Base-by-base conservation (phyloP, 2,888 invertebrate genomes). In the Pammene aurita region DNA sequence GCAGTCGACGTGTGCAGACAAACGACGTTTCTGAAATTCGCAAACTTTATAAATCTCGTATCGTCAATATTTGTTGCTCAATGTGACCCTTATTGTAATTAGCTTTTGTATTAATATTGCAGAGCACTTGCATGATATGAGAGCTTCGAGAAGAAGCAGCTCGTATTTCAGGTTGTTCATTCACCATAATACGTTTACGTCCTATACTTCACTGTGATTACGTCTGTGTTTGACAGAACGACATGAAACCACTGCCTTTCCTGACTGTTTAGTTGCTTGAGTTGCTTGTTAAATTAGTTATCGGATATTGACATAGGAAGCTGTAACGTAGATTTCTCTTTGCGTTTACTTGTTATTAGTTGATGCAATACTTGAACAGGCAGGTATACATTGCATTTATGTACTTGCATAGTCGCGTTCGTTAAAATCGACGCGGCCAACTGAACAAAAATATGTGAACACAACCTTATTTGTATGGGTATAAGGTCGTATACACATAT, bases 1-100 rank as follows among this genome's bases (percentile, higher is more conserved):
- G 69, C 60, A 46, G 60, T n/a, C 54, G 69, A 69, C 69, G 46
- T 68, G 64, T 55, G 46, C 44, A 63, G 44, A 58, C 46, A 65
- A 55, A 60, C 60, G 64, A 54, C 50, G 65, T 60, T 58, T 34
- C 63, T 41, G 52, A 14, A 65, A 41, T 60, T 65, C 14, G 44
- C 11, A 9, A 18, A 26, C 35, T 41, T 62, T 10, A 18, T 26
- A 41, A 62, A 62, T n/a, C 62, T 52, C 62, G 18, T 62, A 62
- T 41, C 9, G 35, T 10, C 0, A 18, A 11, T n/a, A 7, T 9
- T 0, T n/a, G 2, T 41, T n/a, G 6, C 5, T 11, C 41, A 62
- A 52, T 62, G 16, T 62, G 18, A 62, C 52, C 50, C 50, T 50
- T 62, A 61, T n/a, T 18, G n/a, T 26, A 10, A 26, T n/a, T 5